Base-by-base conservation (phyloP, 2,113 vertebrate species). In the Pelecanus crispus region DNA sequence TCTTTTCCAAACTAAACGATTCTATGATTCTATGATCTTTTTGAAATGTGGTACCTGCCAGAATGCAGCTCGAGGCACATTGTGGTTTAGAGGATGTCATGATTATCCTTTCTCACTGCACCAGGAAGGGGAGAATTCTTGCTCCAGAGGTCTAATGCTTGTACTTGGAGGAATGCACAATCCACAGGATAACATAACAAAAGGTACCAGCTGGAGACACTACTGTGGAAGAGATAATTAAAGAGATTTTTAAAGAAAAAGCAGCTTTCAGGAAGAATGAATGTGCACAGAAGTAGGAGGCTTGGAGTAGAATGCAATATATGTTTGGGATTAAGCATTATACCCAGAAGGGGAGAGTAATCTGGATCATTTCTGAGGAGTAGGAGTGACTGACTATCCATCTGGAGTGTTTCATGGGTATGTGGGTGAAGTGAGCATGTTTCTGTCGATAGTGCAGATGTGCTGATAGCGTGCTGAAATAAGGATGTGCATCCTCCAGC, bases 291-390 rank as follows among this genome's bases (percentile, higher is more conserved):
- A 49, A 96, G 86, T 50, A 21, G 88, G 83, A 96, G 77, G 77
- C 65, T 94, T 72, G 86, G 80, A 38, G 77, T 31, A 28, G 91
- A 88, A 49, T 7, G 52, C 36, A 81, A 81, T 65, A 94, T 93
- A 94, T 95, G 91, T 92, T 92, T 84, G 90, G 94, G 88, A 93
- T 93, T 84, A 91, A 95, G 95, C 44, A n/a, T 40, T 53, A 61
- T 87, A 66, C 3, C 4, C 88, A 93, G 92, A 74, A 95, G 47
- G 71, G 55, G 52, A 81, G 71, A 74, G 75, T 44, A 31, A 90
- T 88, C 38, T 50, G 85, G 62, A 65, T 66, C 21, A 3, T 14
- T 88, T 21, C 62, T 21, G 90, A 61, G 32, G 49, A 91, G 81
- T 31, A 77, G 90, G 52, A 93, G 92, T 53, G 90, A 10, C 71